phyloP scores from a whole-genome alignment of 2,797 vertebrate species.

The Champsocephalus esox region DNA sequence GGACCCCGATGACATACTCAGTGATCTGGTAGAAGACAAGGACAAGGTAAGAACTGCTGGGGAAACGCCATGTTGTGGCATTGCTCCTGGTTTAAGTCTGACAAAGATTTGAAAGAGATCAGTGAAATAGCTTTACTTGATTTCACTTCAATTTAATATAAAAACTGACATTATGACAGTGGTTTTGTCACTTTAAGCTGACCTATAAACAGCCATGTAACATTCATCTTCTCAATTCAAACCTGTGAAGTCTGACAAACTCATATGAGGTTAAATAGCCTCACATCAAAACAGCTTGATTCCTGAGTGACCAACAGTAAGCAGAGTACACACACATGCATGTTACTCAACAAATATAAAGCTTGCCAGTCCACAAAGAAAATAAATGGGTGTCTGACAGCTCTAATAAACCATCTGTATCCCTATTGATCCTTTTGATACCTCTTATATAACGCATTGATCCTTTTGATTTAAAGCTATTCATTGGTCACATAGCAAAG shows the following conservation, averaged over 20 bases:
- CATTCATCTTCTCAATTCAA: constrained; percentile 24
- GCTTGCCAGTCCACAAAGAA: neutral
- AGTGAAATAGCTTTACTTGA: neutral
- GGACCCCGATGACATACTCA: constrained; percentile 94
- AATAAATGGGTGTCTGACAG: neutral
- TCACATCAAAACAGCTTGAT: constrained; percentile 13
- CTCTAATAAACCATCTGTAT: constrained; percentile 1
- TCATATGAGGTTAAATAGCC: neutral
- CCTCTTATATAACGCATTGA: constrained; percentile 2
- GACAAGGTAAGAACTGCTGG: constrained; percentile 90
- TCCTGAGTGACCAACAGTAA: constrained; percentile 12
- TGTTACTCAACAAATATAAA: neutral
- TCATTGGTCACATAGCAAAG: neutral
- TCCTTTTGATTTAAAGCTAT: constrained; percentile 31
- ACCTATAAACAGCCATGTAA: constrained; percentile 1
- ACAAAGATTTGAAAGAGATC: neutral
- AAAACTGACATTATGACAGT: neutral
- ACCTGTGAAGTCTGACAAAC: constrained; percentile 20
- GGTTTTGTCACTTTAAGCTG: constrained; percentile 7
- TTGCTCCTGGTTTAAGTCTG: neutral
- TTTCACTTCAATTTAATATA: neutral
- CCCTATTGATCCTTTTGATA: neutral
- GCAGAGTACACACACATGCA: constrained; percentile 3
- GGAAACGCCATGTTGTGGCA: neutral
- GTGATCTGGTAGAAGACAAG: constrained; percentile 97